A percentile compares a stretch with the other conserved stretches of the same genome.
phyloP scores from a whole-genome alignment of 2,888 invertebrate genomes.

The Bimastos eiseni region DNA sequence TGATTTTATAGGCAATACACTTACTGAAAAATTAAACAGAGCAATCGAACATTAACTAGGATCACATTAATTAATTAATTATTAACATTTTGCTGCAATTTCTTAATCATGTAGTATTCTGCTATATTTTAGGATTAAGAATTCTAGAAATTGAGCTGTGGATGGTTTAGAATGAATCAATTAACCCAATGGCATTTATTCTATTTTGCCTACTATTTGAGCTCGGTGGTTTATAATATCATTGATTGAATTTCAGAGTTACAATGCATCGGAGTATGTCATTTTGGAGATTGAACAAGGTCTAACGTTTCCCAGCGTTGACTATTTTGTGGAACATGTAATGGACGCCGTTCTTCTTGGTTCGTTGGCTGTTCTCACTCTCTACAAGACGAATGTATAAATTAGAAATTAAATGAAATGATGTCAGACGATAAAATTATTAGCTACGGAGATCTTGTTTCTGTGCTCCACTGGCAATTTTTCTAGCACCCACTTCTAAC shows the following conservation, averaged over 20 bases:
- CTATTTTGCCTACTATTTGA: too few species aligned
- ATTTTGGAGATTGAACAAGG: background rate
- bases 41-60: background rate
- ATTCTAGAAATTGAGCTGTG: too few species aligned
- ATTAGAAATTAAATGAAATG: background rate
- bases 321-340: background rate
- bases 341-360: background rate
- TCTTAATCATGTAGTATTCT: too few species aligned
- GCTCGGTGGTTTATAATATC: background rate
- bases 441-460: background rate
- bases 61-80: too few species aligned
- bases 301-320: background rate
- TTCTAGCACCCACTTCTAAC: background rate
- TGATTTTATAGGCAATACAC: background rate
- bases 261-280: background rate
- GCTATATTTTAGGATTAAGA: too few species aligned
- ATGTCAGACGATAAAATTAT: background rate
- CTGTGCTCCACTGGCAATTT: background rate
- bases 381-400: background rate
- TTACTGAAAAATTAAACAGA: background rate
- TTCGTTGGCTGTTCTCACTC: background rate
- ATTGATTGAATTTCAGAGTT: constrained; percentile 1
- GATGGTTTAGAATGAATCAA: too few species aligned
- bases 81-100: too few species aligned
- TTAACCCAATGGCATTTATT: too few species aligned